Conservation (phyloP, 2,113 vertebrate species). For the Uria aalge region DNA sequence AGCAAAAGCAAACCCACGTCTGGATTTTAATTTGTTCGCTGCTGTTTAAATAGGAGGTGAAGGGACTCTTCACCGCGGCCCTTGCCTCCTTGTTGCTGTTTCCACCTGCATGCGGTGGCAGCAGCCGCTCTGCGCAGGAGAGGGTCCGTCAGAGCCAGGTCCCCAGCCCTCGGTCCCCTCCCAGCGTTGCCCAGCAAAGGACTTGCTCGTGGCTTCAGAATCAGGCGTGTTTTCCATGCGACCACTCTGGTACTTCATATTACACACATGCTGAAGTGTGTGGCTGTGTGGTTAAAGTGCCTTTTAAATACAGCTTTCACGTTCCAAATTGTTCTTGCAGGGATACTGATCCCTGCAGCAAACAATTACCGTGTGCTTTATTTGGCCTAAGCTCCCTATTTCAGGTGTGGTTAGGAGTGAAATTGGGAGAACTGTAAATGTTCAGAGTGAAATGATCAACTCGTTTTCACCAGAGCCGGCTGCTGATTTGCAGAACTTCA, state of each 20-base stretch:
- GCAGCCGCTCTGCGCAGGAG: background rate
- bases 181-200: background rate
- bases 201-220: background rate
- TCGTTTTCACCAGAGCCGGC: background rate
- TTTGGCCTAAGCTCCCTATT: background rate
- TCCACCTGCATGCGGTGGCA: rapidly evolving
- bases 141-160: background rate
- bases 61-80: background rate
- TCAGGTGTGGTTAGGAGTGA: background rate
- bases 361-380: rapidly evolving
- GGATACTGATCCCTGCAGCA: background rate
- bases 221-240: background rate
- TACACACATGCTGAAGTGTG: background rate
- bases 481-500: background rate
- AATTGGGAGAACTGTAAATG: background rate
- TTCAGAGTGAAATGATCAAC: background rate
- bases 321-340: background rate
- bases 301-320: background rate
- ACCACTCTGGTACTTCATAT: background rate
- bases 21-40: background rate
- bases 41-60: background rate
- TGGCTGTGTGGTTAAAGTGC: background rate
- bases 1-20: background rate
- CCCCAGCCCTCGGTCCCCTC: background rate
- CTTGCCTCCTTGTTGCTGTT: background rate